Conservation (phyloP, 2,113 vertebrate genomes). For the Cyphomyrus discorhynchus region DNA sequence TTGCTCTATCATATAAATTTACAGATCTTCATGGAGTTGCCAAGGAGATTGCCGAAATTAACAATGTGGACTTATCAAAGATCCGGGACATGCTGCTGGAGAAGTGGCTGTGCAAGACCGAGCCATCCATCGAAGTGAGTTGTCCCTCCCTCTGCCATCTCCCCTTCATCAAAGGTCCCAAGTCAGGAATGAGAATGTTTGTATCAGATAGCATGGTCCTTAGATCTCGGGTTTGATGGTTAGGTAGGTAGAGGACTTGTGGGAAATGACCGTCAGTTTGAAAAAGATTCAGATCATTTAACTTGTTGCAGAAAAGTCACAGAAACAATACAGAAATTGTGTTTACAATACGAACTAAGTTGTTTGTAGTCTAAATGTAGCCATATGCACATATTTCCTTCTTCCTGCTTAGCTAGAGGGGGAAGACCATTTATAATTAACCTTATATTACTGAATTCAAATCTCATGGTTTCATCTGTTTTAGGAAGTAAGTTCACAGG, state of each 20-base stretch:
- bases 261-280: not conserved
- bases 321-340: not conserved
- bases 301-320: not conserved
- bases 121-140: conserved; percentile 61
- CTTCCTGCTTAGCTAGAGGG: not conserved
- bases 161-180: not conserved
- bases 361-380: not conserved
- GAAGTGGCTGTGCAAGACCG: conserved; percentile 81
- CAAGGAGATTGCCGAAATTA: conserved; percentile 80
- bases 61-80: conserved; percentile 76
- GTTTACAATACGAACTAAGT: not conserved
- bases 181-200: not conserved
- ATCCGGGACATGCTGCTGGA: conserved; percentile 77
- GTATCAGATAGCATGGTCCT: not conserved
- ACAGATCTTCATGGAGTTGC: conserved; percentile 80
- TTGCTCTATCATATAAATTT: not conserved
- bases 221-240: not conserved
- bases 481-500: conserved; percentile 58
- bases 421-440: not conserved
- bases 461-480: not conserved
- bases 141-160: not conserved
- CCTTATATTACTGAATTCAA: not conserved
- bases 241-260: not conserved
- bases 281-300: not conserved
- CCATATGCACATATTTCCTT: not conserved